Conservation (phyloP, 2,113 vertebrate genomes). For the Trematocara marginatum region DNA sequence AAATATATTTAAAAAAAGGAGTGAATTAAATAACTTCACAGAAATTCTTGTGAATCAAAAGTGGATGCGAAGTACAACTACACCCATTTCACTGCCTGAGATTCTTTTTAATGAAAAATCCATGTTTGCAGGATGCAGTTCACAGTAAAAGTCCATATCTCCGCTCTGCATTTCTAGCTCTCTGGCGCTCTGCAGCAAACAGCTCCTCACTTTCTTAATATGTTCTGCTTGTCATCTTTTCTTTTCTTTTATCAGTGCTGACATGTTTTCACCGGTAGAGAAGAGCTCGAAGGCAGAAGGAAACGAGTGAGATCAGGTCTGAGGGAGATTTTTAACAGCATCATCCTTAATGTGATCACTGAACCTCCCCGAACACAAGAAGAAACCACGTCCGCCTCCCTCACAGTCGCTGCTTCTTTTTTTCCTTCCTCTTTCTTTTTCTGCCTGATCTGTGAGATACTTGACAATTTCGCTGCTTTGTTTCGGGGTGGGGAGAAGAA, state of each 20-base stretch:
- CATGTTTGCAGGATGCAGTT: neutral
- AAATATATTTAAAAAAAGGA: neutral
- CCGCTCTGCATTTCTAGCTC: neutral
- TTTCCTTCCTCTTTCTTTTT: neutral
- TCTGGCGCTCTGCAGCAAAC: neutral
- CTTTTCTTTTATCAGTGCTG: neutral
- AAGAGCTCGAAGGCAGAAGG: conserved; percentile 2
- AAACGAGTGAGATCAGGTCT: conserved; percentile 18
- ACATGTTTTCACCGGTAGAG: conserved; percentile 23
- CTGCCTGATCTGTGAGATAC: conserved; percentile 26
- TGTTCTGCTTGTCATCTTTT: neutral
- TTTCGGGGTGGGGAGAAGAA: neutral
- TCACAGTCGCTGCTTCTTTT: conserved; percentile 1
- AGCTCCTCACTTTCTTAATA: neutral
- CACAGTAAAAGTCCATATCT: neutral
- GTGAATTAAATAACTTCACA: neutral
- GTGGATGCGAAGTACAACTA: neutral
- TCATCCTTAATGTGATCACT: conserved; percentile 45
- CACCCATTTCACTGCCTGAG: neutral
- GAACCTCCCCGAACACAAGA: conserved; percentile 1
- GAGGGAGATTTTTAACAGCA: conserved; percentile 28
- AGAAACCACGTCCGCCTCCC: conserved; percentile 14
- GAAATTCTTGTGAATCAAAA: neutral
- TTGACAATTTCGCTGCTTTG: conserved; percentile 8
- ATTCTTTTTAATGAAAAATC: neutral